Evolutionary conservation across 2,888 invertebrate species (phyloP), one percentile per base, ranked within the genome.

Genomic region (Agonum fuliginosum): DNA sequence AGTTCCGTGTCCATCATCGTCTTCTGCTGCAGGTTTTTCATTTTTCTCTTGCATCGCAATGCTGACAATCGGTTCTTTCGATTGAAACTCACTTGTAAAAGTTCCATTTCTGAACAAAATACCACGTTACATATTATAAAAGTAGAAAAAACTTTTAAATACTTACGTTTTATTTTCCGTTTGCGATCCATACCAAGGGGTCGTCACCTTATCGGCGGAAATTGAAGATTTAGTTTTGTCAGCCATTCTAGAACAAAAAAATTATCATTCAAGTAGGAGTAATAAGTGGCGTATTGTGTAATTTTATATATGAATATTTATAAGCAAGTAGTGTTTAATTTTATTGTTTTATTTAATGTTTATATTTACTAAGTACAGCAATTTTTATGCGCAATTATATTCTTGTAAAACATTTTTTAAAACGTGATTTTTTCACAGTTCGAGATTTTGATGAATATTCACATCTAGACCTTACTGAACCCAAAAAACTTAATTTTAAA

Each of bases 31-130:
- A 5, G 83, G 8, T 34, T 54, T 51, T 37, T 51, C 43, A 8
- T 51, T 82, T 74, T 82, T 84, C 27, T 84, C 83, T 74, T 82
- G 81, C 79, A 82, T 58, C 8, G 83, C 81, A 86, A 89, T 83
- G 85, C 86, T 82, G 82, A 91, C 81, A 83, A 89, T 86, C 79
- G 89, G 86, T 78, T 89, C 89, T 70, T 90, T 89, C 0, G 90
- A 88, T 82, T 89, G 88, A 80, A 88, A 88, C 73, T 87, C 87
- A 80, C 87, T 87, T 80, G 85, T 86, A 72, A 84, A 84, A 30
- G 81, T 82, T 75, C 84, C 83, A 80, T 80, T 80, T 78, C 83
- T 83, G 80, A 54, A 82, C 81, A 80, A 10, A 20, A 43, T 30
- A 43, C 17, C 10, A 10, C 17, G n/a, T n/a, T n/a, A 3, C 14